phyloP scores from a whole-genome alignment of 64 coral and sea anemone genomes.

The Orbicella faveolata region DNA sequence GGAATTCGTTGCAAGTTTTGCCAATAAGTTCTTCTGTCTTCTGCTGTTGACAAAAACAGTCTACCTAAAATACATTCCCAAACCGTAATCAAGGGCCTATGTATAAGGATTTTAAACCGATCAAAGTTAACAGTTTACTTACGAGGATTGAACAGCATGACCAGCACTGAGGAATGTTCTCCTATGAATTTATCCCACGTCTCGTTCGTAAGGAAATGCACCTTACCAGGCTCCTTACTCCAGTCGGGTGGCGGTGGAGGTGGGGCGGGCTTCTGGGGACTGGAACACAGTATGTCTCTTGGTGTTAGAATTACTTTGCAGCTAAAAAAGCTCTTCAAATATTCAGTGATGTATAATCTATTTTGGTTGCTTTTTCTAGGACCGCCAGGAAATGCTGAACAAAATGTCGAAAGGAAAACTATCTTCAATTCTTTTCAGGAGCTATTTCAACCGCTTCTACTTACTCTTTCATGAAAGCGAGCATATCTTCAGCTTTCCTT shows the following conservation, averaged over 20 bases:
- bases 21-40: too few species aligned
- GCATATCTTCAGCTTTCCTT: conserved; percentile 64
- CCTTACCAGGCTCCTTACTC: conserved; percentile 88
- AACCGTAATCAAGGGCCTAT: neutral
- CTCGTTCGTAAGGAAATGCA: conserved; percentile 80
- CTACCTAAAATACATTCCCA: too few species aligned
- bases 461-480: conserved; percentile 93
- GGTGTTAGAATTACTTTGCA: too few species aligned
- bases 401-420: too few species aligned
- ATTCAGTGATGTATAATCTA: too few species aligned
- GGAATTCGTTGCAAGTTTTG: too few species aligned
- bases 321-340: too few species aligned
- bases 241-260: conserved; percentile 85
- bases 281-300: neutral
- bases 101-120: neutral
- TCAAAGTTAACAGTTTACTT: conserved; percentile 34
- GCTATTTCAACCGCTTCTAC: neutral
- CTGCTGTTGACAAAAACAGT: too few species aligned
- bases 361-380: too few species aligned
- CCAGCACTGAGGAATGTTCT: conserved; percentile 71
- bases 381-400: too few species aligned
- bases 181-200: conserved; percentile 63
- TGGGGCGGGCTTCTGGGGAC: conserved; percentile 77
- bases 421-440: too few species aligned
- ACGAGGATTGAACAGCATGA: conserved; percentile 93